Base-by-base conservation (phyloP, 1,140 invertebrate genomes). In the Drosophila paulistorum region DNA sequence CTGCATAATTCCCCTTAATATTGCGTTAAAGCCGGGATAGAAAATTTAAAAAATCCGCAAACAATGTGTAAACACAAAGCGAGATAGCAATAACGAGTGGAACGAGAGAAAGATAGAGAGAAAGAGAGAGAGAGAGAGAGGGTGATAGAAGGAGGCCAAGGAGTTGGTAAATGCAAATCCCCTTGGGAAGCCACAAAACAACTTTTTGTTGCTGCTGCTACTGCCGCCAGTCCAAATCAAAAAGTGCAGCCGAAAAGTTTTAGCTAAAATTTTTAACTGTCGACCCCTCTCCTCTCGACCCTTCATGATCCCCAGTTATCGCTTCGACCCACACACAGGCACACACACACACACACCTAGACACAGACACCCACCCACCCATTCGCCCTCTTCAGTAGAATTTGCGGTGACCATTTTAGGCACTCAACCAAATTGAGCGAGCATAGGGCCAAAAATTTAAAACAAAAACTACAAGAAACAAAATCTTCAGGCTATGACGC, bases 391-490 rank as follows among this genome's bases (percentile, higher is more conserved):
- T 14, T 33, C 17, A 11, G 45, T 23, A 51, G 45, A 51, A 59
- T 59, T 59, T 59, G 30, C 45, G 45, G 45, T 51, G 45, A 51
- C 57, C 57, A 59, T 59, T 33, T 37, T 59, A 55, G 7, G 67
- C 67, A 70, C 68, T 64, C 68, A 71, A 64, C 62, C 17, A 71
- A 71, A 65, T 58, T 59, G 33, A 37, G 57, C 57, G 55, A 71
- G 30, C 61, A 57, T 41, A 17, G 23, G n/a, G 10, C 7, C 30
- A 26, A 69, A 64, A 14, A 42, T 26, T 10, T 26, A 20, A 55
- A 58, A 37, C 17, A 23, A 51, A 51, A 51, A 11, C 45, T 11
- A 3, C 2, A 23, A 7, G 11, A 20, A n/a, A 1, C 0, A 30
- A 30, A 30, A 30, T 30, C 7, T 20, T 51, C 20, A 23, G 45